phyloP scores from a whole-genome alignment of 2,797 vertebrate species.

The Urophycis tenuis region DNA sequence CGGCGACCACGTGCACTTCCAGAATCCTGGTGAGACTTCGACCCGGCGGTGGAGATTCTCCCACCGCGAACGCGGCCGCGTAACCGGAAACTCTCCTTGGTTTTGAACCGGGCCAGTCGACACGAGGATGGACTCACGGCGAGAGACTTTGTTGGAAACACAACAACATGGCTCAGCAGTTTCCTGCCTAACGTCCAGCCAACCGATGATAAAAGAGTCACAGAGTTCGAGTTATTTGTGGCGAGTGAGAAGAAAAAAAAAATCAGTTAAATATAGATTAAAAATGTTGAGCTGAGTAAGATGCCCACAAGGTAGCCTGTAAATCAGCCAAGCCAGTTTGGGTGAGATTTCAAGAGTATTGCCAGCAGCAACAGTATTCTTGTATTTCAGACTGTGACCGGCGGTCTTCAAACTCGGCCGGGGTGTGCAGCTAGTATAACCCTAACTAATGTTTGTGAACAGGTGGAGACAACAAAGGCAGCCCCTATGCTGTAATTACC shows the following conservation, averaged over 20 bases:
- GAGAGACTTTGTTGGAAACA: neutral
- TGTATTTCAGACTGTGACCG: conserved; percentile 39
- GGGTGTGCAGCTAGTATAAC: conserved; percentile 16
- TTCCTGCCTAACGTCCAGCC: neutral
- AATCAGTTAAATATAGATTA: neutral
- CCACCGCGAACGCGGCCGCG: neutral
- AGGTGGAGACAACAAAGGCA: conserved; percentile 70
- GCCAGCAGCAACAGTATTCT: neutral
- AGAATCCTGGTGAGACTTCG: neutral
- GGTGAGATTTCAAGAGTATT: too few species aligned
- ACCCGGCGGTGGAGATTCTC: neutral
- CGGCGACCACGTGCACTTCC: neutral
- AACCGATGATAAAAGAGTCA: conserved; percentile 13
- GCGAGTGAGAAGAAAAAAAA: neutral
- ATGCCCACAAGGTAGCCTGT: too few species aligned
- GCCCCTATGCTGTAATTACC: conserved; percentile 58
- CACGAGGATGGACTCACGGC: neutral
- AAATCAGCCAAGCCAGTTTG: too few species aligned
- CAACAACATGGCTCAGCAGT: neutral
- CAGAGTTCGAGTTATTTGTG: conserved; percentile 12
- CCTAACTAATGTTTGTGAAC: conserved; percentile 57
- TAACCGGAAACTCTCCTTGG: neutral
- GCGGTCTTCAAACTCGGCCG: conserved; percentile 43
- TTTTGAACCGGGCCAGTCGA: neutral
- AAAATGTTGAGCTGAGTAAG: neutral